Evolutionary conservation across 2,888 invertebrate species (phyloP).

Genomic region (Corbicula japonica): DNA sequence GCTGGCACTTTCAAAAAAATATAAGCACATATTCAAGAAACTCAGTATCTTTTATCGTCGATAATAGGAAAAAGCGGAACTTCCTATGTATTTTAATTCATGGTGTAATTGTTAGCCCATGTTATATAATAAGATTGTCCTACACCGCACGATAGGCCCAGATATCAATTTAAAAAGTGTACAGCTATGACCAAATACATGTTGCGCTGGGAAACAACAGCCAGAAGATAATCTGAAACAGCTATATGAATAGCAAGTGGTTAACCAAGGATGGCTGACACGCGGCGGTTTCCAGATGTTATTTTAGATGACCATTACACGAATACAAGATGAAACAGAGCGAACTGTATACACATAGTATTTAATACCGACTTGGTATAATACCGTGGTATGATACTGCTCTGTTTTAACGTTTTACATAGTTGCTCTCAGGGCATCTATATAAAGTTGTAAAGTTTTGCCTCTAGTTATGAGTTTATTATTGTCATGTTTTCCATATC

Average conservation of each 20-base stretch:
- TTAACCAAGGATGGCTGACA: background rate
- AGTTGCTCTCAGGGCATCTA: background rate
- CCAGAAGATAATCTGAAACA: no score
- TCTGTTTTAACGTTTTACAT: background rate
- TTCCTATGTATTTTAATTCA: no score
- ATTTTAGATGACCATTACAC: slow-evolving; percentile 31
- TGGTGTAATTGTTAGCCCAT: no score
- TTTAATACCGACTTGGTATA: background rate
- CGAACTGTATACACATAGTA: background rate
- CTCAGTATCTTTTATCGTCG: background rate
- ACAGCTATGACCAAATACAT: no score
- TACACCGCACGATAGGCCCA: no score
- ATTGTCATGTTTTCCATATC: no score
- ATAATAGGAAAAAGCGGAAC: no score
- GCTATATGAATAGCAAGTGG: no score
- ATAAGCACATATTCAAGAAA: background rate
- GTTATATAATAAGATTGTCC: no score
- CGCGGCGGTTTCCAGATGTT: background rate
- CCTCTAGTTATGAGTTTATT: background rate
- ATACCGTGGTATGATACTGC: background rate
- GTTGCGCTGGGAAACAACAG: no score
- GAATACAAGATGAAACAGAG: background rate
- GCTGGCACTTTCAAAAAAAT: background rate
- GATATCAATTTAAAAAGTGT: no score
- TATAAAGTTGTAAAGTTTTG: background rate